Conservation (phyloP, 2,797 vertebrate species). For the Coregonus ussuriensis region DNA sequence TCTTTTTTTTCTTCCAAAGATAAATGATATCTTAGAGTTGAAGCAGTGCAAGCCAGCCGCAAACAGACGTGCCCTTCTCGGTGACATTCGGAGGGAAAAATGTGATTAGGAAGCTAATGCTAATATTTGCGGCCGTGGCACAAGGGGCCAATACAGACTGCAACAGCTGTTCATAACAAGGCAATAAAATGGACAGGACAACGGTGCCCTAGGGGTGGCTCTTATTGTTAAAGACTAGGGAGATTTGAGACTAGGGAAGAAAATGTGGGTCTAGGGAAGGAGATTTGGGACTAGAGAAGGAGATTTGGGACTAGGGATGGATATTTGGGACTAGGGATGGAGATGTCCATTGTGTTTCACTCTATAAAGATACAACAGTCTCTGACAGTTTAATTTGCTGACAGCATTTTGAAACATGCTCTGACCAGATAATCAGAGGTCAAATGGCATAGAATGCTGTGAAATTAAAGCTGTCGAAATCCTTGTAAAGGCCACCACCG, state of each 20-base stretch:
- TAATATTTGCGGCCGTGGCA: constrained; percentile 67
- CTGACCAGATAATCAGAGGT: background rate
- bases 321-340: constrained; percentile 24
- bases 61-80: constrained; percentile 40
- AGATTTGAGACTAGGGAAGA: constrained; percentile 22
- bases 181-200: constrained; percentile 59
- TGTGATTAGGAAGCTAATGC: constrained; percentile 66
- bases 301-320: constrained; percentile 14
- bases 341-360: constrained; percentile 35
- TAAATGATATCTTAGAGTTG: constrained; percentile 44
- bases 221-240: constrained; percentile 56
- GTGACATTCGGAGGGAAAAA: constrained; percentile 62
- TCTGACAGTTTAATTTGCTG: background rate
- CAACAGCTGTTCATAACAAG: constrained; percentile 68
- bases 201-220: constrained; percentile 64
- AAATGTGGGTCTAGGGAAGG: constrained; percentile 13
- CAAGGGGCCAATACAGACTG: constrained; percentile 47
- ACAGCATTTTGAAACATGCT: background rate
- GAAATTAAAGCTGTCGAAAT: background rate
- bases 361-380: constrained; percentile 37
- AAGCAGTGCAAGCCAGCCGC: constrained; percentile 34
- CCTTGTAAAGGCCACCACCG: background rate
- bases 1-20: constrained; percentile 42
- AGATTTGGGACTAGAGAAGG: constrained; percentile 24
- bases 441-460: background rate